These are phyloP conservation scores for Gobio gobio DNA, from an alignment of 2,113 vertebrate genomes.

Conservation along the genomic window DNA sequence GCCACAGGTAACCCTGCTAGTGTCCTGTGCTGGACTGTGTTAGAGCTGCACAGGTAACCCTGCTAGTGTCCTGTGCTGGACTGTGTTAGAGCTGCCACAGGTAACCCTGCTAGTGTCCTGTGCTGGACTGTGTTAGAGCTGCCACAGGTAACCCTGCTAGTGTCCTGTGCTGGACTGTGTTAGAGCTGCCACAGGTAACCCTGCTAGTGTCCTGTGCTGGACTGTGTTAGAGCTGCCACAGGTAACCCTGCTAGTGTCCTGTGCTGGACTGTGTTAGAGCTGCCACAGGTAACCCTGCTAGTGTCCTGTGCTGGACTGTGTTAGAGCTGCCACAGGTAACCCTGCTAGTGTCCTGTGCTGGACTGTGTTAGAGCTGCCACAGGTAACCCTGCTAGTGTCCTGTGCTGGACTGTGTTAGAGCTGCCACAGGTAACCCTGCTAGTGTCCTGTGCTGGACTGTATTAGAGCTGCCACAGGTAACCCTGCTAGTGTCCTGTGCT, in stretches of 20 bases:
- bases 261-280: conserved; percentile 56
- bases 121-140: conserved; percentile 57
- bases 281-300: conserved; percentile 63
- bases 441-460: no score
- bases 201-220: neutral
- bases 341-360: neutral
- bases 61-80: no score
- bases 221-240: conserved; percentile 59
- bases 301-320: no score
- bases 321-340: conserved; percentile 68
- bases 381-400: conserved; percentile 59
- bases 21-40: no score
- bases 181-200: conserved; percentile 69
- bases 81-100: conserved; percentile 61
- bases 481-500: neutral
- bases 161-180: no score
- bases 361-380: conserved; percentile 57
- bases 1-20: conserved; percentile 62
- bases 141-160: conserved; percentile 62
- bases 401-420: conserved; percentile 53
- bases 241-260: conserved; percentile 59
- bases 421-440: conserved; percentile 65
- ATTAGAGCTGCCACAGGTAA: conserved; percentile 69
- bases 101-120: conserved; percentile 56
- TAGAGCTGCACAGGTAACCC: conserved; percentile 69